Conservation (phyloP, 2,888 invertebrate species). For the Papilio gigon region DNA sequence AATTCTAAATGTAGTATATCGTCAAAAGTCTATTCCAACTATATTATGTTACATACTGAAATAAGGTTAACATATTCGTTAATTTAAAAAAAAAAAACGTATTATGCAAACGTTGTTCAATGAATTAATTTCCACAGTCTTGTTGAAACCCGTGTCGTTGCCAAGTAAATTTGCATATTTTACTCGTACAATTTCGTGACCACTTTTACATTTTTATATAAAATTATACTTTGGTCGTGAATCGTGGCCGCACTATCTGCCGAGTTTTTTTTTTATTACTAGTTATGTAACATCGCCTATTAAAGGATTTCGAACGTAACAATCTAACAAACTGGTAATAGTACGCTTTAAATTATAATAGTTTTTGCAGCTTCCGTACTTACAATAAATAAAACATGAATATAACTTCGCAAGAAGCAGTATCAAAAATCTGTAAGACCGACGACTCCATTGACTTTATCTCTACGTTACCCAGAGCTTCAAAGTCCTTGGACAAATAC, state of each 20-base stretch:
- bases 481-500: no score
- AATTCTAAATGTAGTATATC: no score
- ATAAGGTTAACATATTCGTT: constrained; percentile 7
- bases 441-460: no score
- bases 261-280: background rate
- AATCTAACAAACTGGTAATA: no score
- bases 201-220: constrained; percentile 18
- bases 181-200: constrained; percentile 21
- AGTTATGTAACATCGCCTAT: background rate
- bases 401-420: background rate
- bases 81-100: constrained; percentile 9
- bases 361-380: no score
- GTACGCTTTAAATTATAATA: no score
- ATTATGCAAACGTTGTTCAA: constrained; percentile 1
- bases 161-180: constrained; percentile 8
- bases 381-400: background rate
- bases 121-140: constrained; percentile 6
- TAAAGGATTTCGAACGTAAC: no score
- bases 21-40: background rate
- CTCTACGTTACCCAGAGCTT: no score
- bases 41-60: background rate
- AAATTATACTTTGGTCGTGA: constrained; percentile 22
- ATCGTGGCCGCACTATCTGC: constrained; percentile 13
- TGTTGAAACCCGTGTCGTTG: background rate
- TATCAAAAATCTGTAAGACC: no score